Evolutionary conservation across 2,113 vertebrate genomes (phyloP).

Genomic region (Porphyrio hochstetteri): DNA sequence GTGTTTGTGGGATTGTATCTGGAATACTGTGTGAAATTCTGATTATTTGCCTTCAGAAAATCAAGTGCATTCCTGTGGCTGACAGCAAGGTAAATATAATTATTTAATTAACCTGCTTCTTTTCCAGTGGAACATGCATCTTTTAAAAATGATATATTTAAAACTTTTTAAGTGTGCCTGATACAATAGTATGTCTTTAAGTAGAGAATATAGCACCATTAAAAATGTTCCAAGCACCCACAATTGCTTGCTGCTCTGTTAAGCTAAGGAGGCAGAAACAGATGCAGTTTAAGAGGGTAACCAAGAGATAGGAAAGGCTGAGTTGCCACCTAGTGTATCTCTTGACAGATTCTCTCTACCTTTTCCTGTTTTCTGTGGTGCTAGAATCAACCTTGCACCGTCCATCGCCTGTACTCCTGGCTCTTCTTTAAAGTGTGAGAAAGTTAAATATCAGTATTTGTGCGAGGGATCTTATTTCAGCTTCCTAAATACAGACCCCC

Average conservation of each 20-base stretch:
- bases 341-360: background rate
- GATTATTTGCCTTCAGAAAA: background rate
- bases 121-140: background rate
- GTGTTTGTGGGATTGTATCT: background rate
- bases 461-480: background rate
- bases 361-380: background rate
- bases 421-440: background rate
- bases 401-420: fast-evolving
- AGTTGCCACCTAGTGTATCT: background rate
- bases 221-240: background rate
- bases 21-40: background rate
- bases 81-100: background rate
- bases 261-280: background rate
- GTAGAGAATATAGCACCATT: background rate
- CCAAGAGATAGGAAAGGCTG: background rate
- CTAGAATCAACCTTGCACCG: background rate
- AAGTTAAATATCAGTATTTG: background rate
- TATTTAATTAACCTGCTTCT: background rate
- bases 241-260: background rate
- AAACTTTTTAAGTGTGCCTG: background rate
- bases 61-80: background rate
- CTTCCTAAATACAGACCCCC: background rate
- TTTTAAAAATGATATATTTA: background rate
- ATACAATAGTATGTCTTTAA: background rate
- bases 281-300: background rate